A percentile compares a stretch with the other conserved stretches of the same genome.
Evolutionary conservation across 1,140 invertebrate species (phyloP).

Genomic region (Ganaspis sp.): DNA sequence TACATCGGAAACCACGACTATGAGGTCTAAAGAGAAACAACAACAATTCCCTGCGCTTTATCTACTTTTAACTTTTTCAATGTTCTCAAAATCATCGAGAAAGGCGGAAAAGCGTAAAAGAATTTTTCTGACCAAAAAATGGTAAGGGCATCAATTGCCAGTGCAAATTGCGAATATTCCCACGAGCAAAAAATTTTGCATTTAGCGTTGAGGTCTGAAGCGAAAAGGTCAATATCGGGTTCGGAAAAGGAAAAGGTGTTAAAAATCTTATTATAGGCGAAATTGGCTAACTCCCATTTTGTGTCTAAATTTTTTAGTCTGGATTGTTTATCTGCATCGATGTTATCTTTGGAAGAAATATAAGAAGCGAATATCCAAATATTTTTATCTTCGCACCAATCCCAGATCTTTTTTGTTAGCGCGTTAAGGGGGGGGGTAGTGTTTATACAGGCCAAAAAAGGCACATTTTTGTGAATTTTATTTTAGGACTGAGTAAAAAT

Average conservation of each 20-base stretch:
- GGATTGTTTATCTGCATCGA: conserved; percentile 24
- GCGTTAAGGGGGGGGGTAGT: too few species aligned
- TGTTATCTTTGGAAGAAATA: not conserved
- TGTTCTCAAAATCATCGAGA: not conserved
- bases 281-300: not conserved
- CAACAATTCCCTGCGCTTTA: not conserved
- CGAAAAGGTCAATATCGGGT: not conserved
- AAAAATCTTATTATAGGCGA: not conserved
- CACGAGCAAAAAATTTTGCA: not conserved
- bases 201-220: not conserved
- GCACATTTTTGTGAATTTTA: too few species aligned
- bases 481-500: too few species aligned
- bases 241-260: not conserved
- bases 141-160: not conserved
- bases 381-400: conserved; percentile 4
- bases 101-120: not conserved
- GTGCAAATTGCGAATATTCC: not conserved
- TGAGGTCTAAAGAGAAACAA: not conserved
- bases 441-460: too few species aligned
- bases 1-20: not conserved
- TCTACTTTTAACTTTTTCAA: not conserved
- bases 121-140: not conserved
- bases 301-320: not conserved
- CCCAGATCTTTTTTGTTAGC: conserved; percentile 3
- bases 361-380: conserved; percentile 31